Base-by-base conservation (phyloP, 2,797 vertebrate genomes). In the Neomorphus geoffroyi region DNA sequence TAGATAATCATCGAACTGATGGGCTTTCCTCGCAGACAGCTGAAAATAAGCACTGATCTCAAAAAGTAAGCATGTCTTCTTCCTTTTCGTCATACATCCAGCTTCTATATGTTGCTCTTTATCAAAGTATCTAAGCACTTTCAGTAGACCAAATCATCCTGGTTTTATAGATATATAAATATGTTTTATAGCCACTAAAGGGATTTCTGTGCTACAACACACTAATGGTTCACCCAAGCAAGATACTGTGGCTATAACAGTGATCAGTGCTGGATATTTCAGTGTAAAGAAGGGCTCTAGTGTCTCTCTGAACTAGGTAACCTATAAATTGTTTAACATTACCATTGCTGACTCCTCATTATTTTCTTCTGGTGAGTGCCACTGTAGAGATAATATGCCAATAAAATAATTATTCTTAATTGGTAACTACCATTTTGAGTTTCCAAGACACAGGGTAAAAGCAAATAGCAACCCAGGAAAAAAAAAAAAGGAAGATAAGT, bases 121-220 rank as follows among this genome's bases (percentile, higher is more conserved):
- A 94, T 95, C 92, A 53, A 66, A 70, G 88, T 23, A 83, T 85
- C 92, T 87, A 86, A 96, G 82, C 92, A 86, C 90, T 94, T 96
- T 83, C 91, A 90, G 87, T 56, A 87, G 69, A 78, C 86, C 74
- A 91, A 96, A 95, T 86, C 79, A 77, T 75, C 86, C 45, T 78
- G 74, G 65, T 64, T 96, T 96, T 97, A 96, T 95, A 94, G 90
- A 87, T 77, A 48, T 74, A 96, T 95, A 97, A 97, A 97, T 92
- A 90, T 93, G 66, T 92, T 95, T 93, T 92, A 96, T 89, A 86
- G 87, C 57, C 90, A 56, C 80, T 87, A 13, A 53, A 84, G 86
- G 83, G 50, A 50, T 92, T 92, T 86, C 94, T 91, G 6, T 70
- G 83, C 74, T 94, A 82, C 88, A 72, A 35, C 53, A 77, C 80